Conservation (phyloP, 1,140 invertebrate genomes). For the Chionoecetes opilio region DNA sequence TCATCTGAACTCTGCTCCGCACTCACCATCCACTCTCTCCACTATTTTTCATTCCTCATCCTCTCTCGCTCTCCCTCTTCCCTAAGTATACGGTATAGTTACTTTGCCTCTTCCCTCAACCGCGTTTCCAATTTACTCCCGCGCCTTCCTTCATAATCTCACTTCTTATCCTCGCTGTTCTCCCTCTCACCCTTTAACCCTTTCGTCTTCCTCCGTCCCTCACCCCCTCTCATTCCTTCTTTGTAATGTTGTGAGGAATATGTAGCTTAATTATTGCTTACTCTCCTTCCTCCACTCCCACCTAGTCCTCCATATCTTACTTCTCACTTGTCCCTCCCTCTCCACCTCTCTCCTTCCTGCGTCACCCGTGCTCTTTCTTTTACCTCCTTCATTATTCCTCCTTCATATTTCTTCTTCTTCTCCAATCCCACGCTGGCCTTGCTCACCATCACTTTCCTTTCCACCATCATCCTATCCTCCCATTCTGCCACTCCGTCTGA, state of each 20-base stretch:
- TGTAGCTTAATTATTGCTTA: too few species aligned
- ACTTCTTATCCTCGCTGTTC: too few species aligned
- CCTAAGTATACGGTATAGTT: too few species aligned
- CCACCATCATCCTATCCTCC: background rate
- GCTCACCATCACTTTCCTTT: background rate
- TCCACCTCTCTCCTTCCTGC: background rate
- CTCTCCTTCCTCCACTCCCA: background rate
- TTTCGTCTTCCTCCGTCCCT: too few species aligned
- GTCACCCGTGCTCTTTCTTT: background rate
- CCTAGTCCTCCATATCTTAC: background rate
- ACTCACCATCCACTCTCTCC: background rate
- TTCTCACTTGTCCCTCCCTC: background rate
- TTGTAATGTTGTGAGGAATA: too few species aligned
- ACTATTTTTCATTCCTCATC: background rate
- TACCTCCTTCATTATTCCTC: background rate
- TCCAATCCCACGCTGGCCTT: background rate
- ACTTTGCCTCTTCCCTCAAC: too few species aligned
- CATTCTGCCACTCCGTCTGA: background rate
- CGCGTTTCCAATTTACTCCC: too few species aligned
- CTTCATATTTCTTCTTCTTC: background rate
- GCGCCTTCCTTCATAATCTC: background rate
- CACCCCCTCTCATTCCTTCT: too few species aligned
- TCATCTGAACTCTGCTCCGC: too few species aligned
- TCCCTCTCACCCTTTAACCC: too few species aligned
- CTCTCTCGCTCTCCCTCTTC: background rate